phyloP scores from a whole-genome alignment of 2,888 invertebrate genomes.

The Cheilosia soror region DNA sequence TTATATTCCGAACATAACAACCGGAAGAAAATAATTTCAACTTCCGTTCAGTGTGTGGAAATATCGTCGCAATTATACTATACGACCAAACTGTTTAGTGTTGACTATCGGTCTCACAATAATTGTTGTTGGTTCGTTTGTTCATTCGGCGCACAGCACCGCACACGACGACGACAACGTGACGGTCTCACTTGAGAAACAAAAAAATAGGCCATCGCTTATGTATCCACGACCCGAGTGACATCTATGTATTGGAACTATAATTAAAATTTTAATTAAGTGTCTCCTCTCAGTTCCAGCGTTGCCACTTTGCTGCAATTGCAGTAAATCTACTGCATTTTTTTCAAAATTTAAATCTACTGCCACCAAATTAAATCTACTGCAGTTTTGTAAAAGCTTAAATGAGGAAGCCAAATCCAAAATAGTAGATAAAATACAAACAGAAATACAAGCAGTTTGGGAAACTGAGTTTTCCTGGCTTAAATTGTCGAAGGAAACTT shows the following conservation, averaged over 20 bases:
- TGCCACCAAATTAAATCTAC: too few species aligned
- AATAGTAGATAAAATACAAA: too few species aligned
- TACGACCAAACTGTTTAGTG: neutral
- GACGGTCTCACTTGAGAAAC: constrained; percentile 16
- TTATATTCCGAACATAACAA: constrained; percentile 13
- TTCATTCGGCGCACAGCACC: neutral
- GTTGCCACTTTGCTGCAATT: too few species aligned
- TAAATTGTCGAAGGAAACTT: too few species aligned
- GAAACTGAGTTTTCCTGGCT: too few species aligned
- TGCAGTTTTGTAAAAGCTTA: too few species aligned
- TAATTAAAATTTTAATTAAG: constrained; percentile 73
- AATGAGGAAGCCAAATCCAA: too few species aligned
- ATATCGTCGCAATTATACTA: constrained; percentile 18
- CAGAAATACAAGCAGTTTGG: too few species aligned
- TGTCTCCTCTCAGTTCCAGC: constrained; percentile 61
- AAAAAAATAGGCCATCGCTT: constrained; percentile 66
- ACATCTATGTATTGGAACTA: constrained; percentile 67
- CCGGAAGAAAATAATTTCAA: constrained; percentile 70
- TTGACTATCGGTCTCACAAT: constrained; percentile 30
- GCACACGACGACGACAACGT: constrained; percentile 6
- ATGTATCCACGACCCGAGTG: constrained; percentile 65
- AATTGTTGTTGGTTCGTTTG: neutral
- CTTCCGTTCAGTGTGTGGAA: constrained; percentile 60
- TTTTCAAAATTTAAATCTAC: too few species aligned
- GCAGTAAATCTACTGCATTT: too few species aligned